Evolutionary conservation across 2,888 invertebrate species (phyloP), one percentile per base, ranked within the genome.

Genomic region (Agapostemon virescens): DNA sequence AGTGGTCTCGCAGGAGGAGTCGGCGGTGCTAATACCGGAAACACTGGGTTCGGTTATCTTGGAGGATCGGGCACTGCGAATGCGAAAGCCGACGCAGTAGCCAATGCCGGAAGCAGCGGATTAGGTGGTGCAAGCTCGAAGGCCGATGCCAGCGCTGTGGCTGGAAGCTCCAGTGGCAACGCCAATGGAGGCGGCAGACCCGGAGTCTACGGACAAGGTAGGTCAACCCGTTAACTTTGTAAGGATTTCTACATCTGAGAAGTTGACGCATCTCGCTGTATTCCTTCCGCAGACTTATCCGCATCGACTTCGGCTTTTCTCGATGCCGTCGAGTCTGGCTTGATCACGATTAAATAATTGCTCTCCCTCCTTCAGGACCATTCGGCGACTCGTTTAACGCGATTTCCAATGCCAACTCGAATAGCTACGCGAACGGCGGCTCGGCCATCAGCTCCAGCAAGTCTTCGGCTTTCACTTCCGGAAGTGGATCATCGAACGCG

Each of bases 401-500:
- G 7, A 75, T 74, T 9, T 82, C 88, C 6, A 79, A 67, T 2
- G 87, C 88, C 1, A 85, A 77, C n/a, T 82, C 89, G 0, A 79
- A 40, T 9, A 85, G 89, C 0, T 72, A 69, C n/a, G 1, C 77
- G 58, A 83, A 61, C 42, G 84, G 87, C 4, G 84, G 82, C 0
- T 79, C 80, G 0, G 86, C 88, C 1, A 77, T 26, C 11, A 87
- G 86, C 30, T 84, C 79, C 61, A 85, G 86, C 69, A 87, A 88
- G 23, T 86, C 88, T 15, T 83, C 83, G 0, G 88, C 87, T 0
- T 71, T n/a, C 23, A 69, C 78, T 13, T 36, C 26, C 11, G 90
- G 90, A 64, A 66, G 38, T 0, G 88, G 81, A 49, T 78, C 85
- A 0, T 87, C 87, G 6, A 85, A 70, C 15, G 90, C 90, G 7